Base-by-base conservation (phyloP, 2,888 invertebrate genomes). In the Stenodera caucasica region DNA sequence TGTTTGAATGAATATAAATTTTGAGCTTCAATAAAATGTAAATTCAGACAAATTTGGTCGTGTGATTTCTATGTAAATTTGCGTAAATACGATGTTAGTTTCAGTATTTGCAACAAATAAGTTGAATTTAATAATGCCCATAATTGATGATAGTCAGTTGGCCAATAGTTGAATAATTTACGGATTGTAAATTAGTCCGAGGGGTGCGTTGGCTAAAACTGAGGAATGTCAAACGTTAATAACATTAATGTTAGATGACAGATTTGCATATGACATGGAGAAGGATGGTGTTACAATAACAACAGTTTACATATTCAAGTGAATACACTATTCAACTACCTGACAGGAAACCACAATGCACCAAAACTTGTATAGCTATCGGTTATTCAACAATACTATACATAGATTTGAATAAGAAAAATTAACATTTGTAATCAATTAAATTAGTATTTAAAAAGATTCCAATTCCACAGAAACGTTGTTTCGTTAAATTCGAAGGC, bases 181-280 rank as follows among this genome's bases (percentile, higher is more conserved):
- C 57, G 58, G 49, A 55, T 53, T 58, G 62, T 58, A 62, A 58
- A 62, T 62, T 58, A 59, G 55, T 37, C 37, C 33, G 45, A 60
- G 53, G 11, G 58, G 53, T 60, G 49, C 55, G 55, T 51, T 53
- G 52, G 50, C 35, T 51, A 52, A 58, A 60, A 51, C 63, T 49
- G 60, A 56, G 55, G 51, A 61, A 64, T 61, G 64, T 64, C 61
- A 61, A 61, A 64, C 61, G 64, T 61, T 64, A 64, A 64, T 64
- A 64, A 61, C 57, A 61, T 64, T 64, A 61, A 61, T 64, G 61
- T 63, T 58, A 58, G 61, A 58, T 63, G 61, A 64, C 58, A 61
- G 60, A 64, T 64, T 64, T 64, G 61, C 64, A 64, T 64, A 61
- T 64, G 58, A 64, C 64, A 61, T 55, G 56, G 53, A 64, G 53